phyloP scores from a whole-genome alignment of 2,888 invertebrate genomes.

The Hydropsyche betteni region DNA sequence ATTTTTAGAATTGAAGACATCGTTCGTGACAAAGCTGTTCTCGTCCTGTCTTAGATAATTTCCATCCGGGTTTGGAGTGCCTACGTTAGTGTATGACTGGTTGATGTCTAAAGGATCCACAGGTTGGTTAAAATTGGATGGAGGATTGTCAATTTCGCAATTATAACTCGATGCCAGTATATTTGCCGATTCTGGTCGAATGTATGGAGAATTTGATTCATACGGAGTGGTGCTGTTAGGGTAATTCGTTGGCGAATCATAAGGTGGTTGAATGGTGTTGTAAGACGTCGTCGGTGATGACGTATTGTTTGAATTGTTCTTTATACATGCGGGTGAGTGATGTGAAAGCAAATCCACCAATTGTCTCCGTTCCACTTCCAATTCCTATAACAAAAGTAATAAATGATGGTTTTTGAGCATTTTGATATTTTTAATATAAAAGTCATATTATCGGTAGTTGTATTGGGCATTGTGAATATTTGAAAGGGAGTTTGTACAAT shows the following conservation, averaged over 20 bases:
- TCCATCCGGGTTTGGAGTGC: constrained; percentile 43
- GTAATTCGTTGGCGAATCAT: constrained; percentile 63
- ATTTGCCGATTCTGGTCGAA: constrained; percentile 66
- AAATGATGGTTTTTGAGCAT: background rate
- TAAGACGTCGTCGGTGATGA: constrained; percentile 62
- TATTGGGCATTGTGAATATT: constrained; percentile 35
- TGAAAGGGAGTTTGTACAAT: constrained; percentile 32
- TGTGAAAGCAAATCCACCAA: constrained; percentile 81
- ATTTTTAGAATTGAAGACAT: constrained; percentile 61
- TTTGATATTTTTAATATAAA: too few relatives aligned
- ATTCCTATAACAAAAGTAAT: constrained; percentile 65
- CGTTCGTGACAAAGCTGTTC: constrained; percentile 56
- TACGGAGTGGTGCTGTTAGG: constrained; percentile 56
- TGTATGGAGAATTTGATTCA: constrained; percentile 64
- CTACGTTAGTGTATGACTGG: constrained; percentile 39
- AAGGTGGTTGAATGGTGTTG: constrained; percentile 61
- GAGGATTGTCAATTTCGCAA: constrained; percentile 55
- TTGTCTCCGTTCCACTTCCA: constrained; percentile 81
- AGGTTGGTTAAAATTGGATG: constrained; percentile 49
- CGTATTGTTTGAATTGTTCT: constrained; percentile 59
- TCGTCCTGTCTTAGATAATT: constrained; percentile 47
- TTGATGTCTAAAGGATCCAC: constrained; percentile 47
- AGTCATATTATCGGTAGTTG: too few relatives aligned
- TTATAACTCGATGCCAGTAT: constrained; percentile 63
- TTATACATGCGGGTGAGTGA: constrained; percentile 78